Evolutionary conservation across 2,113 vertebrate genomes (phyloP).

Genomic region (Mustelus asterias): DNA sequence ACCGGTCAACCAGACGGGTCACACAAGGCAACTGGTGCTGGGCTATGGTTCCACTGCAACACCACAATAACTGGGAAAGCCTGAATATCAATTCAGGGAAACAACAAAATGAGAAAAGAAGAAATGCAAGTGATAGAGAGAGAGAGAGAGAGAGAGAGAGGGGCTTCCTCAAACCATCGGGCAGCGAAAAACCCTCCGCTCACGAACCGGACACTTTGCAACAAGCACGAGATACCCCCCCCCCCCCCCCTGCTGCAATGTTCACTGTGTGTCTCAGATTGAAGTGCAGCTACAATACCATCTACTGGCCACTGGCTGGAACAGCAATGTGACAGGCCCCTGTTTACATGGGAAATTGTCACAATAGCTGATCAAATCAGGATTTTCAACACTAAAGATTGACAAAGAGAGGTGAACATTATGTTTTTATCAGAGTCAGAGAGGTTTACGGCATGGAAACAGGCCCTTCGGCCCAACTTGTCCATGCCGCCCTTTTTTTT

Average conservation of each 20-base stretch:
- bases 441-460: too few relatives aligned
- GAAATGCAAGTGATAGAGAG: background rate
- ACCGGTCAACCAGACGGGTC: background rate
- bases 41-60: background rate
- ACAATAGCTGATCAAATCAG: background rate
- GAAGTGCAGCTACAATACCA: background rate
- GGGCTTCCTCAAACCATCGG: background rate
- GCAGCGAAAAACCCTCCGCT: too few relatives aligned
- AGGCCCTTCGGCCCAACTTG: too few relatives aligned
- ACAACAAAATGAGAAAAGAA: background rate
- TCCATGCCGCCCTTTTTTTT: too few relatives aligned
- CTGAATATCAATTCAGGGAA: background rate
- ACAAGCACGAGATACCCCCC: background rate
- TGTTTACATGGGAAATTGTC: background rate
- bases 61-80: too few relatives aligned
- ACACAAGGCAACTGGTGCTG: background rate
- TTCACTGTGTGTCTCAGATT: background rate
- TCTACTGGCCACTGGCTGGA: background rate
- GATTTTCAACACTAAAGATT: background rate
- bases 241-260: background rate
- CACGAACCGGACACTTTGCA: too few relatives aligned
- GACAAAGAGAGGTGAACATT: background rate
- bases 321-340: background rate
- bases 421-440: too few relatives aligned
- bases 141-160: background rate